A percentile compares a stretch with the other conserved stretches of the same genome.
Evolutionary conservation across 2,113 vertebrate species (phyloP).

Genomic region (Pyrgilauda ruficollis): DNA sequence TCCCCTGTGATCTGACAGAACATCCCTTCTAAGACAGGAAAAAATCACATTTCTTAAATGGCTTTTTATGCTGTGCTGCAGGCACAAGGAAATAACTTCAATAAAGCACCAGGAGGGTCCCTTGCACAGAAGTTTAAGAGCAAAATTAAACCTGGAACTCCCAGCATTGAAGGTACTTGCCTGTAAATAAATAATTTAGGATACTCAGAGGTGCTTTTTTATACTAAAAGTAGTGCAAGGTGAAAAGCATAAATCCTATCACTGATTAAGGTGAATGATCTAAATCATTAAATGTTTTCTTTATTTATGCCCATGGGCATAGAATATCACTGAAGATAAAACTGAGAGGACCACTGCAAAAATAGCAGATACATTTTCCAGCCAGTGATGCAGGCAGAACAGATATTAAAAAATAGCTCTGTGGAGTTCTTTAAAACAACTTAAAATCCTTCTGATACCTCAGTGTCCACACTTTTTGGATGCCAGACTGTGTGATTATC

Average conservation of each 20-base stretch:
- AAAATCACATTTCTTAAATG: background rate
- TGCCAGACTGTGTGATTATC: background rate
- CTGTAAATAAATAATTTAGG: background rate
- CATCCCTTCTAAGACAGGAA: background rate
- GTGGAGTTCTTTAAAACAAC: background rate
- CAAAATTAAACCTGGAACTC: background rate
- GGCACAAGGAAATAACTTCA: background rate
- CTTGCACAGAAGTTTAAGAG: background rate
- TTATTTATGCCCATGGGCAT: background rate
- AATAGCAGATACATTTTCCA: background rate
- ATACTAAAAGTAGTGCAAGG: background rate
- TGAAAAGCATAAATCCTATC: background rate
- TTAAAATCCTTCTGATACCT: background rate
- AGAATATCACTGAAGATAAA: background rate
- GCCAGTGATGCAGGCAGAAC: background rate
- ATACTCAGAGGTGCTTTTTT: background rate
- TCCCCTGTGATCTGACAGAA: background rate
- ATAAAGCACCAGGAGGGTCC: background rate
- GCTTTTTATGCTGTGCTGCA: background rate
- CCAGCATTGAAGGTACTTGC: background rate
- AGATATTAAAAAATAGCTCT: background rate
- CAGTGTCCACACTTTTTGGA: background rate
- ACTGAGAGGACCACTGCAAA: background rate
- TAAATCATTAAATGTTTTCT: background rate
- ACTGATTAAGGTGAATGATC: background rate